Conservation (phyloP, 2,888 invertebrate species). For the Melinaea marsaeus region DNA sequence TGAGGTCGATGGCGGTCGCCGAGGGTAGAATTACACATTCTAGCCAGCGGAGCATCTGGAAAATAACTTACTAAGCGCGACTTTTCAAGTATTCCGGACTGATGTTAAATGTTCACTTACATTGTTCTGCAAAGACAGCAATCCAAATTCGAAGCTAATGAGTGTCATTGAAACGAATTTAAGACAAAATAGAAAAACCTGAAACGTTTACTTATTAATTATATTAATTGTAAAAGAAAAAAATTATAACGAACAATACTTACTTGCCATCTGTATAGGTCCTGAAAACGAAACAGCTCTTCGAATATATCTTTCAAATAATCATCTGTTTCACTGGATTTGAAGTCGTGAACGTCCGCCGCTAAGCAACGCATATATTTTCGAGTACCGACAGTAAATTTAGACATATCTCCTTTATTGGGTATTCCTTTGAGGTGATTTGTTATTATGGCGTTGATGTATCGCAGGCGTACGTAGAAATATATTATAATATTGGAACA, state of each 20-base stretch:
- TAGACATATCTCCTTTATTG: slow-evolving; percentile 7
- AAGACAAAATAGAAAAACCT: slow-evolving; percentile 31
- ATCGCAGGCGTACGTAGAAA: slow-evolving; percentile 46
- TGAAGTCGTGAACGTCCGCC: slow-evolving; percentile 42
- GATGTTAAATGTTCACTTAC: slow-evolving; percentile 38
- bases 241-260: slow-evolving; percentile 4
- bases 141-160: slow-evolving; percentile 42
- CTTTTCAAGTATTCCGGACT: background rate
- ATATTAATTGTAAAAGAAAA: background rate
- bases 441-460: slow-evolving; percentile 49
- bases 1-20: slow-evolving; percentile 36
- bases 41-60: slow-evolving; percentile 34
- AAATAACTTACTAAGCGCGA: slow-evolving; percentile 7
- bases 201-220: slow-evolving; percentile 9
- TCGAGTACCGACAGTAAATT: slow-evolving; percentile 30
- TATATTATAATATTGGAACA: slow-evolving; percentile 46
- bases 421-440: slow-evolving; percentile 41
- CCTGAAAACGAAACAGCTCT: slow-evolving; percentile 35
- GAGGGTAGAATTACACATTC: slow-evolving; percentile 35
- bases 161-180: slow-evolving; percentile 44
- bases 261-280: slow-evolving; percentile 38
- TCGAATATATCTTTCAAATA: slow-evolving; percentile 39
- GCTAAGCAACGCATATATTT: slow-evolving; percentile 40
- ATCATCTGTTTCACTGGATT: slow-evolving; percentile 32
- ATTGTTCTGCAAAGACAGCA: slow-evolving; percentile 43